Evolutionary conservation across 2,113 vertebrate genomes (phyloP).

Genomic region (Elachura formosa): DNA sequence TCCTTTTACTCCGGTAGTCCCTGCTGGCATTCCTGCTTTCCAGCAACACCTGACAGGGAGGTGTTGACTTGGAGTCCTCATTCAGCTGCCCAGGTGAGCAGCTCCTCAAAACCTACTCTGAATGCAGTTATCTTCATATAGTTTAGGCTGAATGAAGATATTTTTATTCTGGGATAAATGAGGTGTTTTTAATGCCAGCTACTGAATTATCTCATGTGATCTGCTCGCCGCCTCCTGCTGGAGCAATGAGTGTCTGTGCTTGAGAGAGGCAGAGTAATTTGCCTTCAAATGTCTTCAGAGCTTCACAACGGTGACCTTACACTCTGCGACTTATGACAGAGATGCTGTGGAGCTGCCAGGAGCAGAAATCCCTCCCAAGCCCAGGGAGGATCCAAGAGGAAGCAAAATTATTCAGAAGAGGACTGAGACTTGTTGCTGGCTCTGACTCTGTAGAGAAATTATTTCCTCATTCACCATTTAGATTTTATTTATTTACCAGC

Average conservation of each 20-base stretch:
- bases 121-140: neutral
- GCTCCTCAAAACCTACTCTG: neutral
- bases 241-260: neutral
- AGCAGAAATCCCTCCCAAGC: neutral
- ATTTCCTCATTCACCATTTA: neutral
- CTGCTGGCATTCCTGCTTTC: neutral
- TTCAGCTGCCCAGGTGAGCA: neutral
- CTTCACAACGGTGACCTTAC: neutral
- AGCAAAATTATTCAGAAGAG: neutral
- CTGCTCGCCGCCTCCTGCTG: neutral
- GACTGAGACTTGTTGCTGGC: neutral
- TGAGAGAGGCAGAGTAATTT: neutral
- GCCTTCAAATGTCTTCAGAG: neutral
- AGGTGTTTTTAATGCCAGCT: slow-evolving; percentile 19
- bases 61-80: neutral
- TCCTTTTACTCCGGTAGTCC: neutral
- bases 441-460: neutral
- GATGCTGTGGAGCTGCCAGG: neutral
- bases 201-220: neutral
- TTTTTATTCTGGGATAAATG: slow-evolving; percentile 23
- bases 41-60: neutral
- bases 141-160: neutral
- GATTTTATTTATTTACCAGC: neutral
- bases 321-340: neutral
- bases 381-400: neutral